These are phyloP conservation scores for Drosophila mojavensis DNA, from an alignment of 1,140 invertebrate genomes.

Conservation along the genomic window DNA sequence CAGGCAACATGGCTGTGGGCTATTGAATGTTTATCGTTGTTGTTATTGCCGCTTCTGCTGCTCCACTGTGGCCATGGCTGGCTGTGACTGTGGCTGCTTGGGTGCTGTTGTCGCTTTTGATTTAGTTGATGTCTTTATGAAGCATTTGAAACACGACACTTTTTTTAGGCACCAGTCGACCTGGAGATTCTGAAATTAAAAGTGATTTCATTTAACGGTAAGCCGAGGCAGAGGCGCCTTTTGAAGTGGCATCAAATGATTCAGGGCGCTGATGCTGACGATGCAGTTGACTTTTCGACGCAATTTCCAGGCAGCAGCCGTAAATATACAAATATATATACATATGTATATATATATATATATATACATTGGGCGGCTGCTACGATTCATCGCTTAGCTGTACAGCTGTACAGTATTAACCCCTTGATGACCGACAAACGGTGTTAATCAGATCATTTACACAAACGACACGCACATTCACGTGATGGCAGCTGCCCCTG, in stretches of 20 bases:
- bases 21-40: constrained; percentile 35
- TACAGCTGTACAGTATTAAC: constrained; percentile 53
- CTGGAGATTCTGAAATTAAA: constrained; percentile 65
- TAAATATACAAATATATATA: not conserved
- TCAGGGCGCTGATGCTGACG: not conserved
- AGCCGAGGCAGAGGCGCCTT: constrained; percentile 61
- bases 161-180: constrained; percentile 38
- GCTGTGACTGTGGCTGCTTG: constrained; percentile 41
- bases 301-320: constrained; percentile 35
- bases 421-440: constrained; percentile 63
- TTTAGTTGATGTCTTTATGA: constrained; percentile 83
- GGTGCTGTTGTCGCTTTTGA: constrained; percentile 78
- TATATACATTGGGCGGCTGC: not conserved
- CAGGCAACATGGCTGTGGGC: constrained; percentile 47
- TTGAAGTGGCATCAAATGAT: constrained; percentile 68
- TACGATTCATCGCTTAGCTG: not conserved
- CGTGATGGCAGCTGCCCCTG: constrained; percentile 29
- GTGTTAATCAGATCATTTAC: constrained; percentile 73
- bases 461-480: constrained; percentile 62
- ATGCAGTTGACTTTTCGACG: constrained; percentile 1
- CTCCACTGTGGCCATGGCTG: constrained; percentile 18
- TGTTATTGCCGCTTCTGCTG: constrained; percentile 9
- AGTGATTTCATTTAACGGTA: constrained; percentile 82
- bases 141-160: constrained; percentile 82
- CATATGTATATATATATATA: not conserved